Evolutionary conservation across 2,113 vertebrate genomes (phyloP), one percentile per base, ranked within the genome.

Genomic region (Dasyprocta punctata): DNA sequence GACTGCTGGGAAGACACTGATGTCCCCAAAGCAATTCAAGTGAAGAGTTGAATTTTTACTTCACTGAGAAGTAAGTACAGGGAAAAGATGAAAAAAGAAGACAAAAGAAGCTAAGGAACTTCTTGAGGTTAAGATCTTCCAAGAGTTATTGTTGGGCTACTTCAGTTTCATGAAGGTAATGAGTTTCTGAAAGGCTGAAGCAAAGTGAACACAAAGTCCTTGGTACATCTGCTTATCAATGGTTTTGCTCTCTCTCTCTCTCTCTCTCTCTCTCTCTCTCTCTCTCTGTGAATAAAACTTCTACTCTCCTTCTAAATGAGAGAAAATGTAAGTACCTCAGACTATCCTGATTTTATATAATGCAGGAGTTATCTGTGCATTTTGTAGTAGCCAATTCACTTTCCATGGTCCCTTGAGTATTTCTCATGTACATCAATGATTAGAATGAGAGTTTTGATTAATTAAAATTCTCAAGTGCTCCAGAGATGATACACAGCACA

Each of bases 131-230:
- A 81, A 77, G 58, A 61, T 49, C 20, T 1, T 92, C 77, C 16
- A 26, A 24, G 30, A 86, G n/a, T 38, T 54, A 4, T 38, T 85
- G 30, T 22, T 60, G 44, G 69, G 58, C 13, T 52, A 1, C 44
- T 84, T 94, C 17, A 80, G 36, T 78, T 78, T 94, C 84, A 85
- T 47, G 93, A 83, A 91, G 33, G 5, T 49, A 61, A 84, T 73
- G 41, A 80, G 22, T 69, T 58, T 84, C 54, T 56, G 14, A 60
- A 12, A 92, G 63, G 12, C 36, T 90, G 24, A 86, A 73, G 52
- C 41, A 81, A 89, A 89, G 20, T 30, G 41, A 86, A 26, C 14
- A 92, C 11, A 78, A 54, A 89, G 41, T 44, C 65, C 19, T 20
- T 7, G 5, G 49, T 47, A 7, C 28, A 3, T 71, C 52, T 73